Base-by-base conservation (phyloP, 2,888 invertebrate genomes). In the Tinea semifulvella region DNA sequence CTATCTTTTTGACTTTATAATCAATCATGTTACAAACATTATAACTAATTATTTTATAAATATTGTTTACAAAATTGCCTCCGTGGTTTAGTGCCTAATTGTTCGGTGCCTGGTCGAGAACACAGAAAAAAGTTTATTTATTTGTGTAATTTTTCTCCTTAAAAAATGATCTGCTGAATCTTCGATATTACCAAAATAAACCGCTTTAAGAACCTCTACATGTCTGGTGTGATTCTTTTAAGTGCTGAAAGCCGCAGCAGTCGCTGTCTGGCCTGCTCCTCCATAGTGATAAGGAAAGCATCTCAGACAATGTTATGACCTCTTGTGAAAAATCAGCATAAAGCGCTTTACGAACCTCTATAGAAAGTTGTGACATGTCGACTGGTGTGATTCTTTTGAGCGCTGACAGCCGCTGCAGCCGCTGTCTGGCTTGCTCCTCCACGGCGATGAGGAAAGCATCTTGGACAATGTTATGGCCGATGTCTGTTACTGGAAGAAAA, bases 361-460 rank as follows among this genome's bases (percentile, higher is more conserved):
- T 87, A 59, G 92, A 92, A 54, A 94, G 85, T 77, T 92, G 91
- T 66, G 92, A 91, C 89, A 95, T 94, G 83, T 95, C 94, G 69
- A 94, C 90, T 48, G 96, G 95, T 58, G 92, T 93, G 83, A 96
- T 92, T 60, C 92, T 88, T 81, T 94, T 93, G 83, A 95, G 90
- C 55, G 94, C 93, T 51, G 96, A 92, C 63, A 96, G 87, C 65
- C 92, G 88, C 84, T 96, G 94, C 69, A 97, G 85, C 63, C 95
- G 89, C 83, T 95, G 94, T 60, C 92, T 85, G 49, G 92, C 94
- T 84, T 93, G 94, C 83, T 96, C 94, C 84, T 97, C 96, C 70
- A 97, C 95, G 55, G 96, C 96, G 81, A 97, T 96, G 84, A 97
- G 95, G 85, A 96, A 97, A 54, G 96, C 96, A 91, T 96, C 95